Base-by-base conservation (phyloP, 1,140 invertebrate species). In the Drosophila bipectinata region DNA sequence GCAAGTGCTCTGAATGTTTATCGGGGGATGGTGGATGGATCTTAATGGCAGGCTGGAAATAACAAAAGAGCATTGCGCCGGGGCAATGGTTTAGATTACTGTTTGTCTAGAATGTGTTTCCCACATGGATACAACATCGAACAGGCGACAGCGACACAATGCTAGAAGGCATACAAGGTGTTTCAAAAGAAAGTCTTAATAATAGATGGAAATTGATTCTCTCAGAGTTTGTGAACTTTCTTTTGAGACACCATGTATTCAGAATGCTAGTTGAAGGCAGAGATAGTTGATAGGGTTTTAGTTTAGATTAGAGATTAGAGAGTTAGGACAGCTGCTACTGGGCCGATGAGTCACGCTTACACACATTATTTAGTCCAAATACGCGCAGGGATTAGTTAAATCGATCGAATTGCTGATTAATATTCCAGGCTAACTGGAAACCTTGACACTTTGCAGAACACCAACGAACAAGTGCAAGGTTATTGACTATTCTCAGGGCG, bases 351-450 rank as follows among this genome's bases (percentile, higher is more conserved):
- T 71, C 67, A 71, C 49, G 24, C n/a, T 15, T 66, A 18, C 21
- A 37, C 64, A 48, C 41, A 48, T 39, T 10, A 47, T 9, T 15
- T 30, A 47, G 44, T 58, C 49, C 41, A 49, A 34, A 55, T 24
- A 21, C 48, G 21, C 34, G 18, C 32, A 45, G 45, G 41, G 18
- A 61, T 62, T 56, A 60, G 26, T 55, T 44, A 47, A 72, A 83
- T 72, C 68, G 48, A 76, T 79, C 62, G 62, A 15, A 76, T 76
- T 62, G 53, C 30, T 71, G 24, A 64, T 83, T 69, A 73, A 72
- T 55, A 56, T 79, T 66, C 78, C 61, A 83, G 41, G 12, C 39
- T 41, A 10, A 24, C 56, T 37, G 26, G 15, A 60, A 57, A 66
- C 63, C 49, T 76, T 75, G 72, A 74, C 72, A 54, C 57, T 58